Base-by-base conservation (phyloP, 2,888 invertebrate species). In the Phania funesta region DNA sequence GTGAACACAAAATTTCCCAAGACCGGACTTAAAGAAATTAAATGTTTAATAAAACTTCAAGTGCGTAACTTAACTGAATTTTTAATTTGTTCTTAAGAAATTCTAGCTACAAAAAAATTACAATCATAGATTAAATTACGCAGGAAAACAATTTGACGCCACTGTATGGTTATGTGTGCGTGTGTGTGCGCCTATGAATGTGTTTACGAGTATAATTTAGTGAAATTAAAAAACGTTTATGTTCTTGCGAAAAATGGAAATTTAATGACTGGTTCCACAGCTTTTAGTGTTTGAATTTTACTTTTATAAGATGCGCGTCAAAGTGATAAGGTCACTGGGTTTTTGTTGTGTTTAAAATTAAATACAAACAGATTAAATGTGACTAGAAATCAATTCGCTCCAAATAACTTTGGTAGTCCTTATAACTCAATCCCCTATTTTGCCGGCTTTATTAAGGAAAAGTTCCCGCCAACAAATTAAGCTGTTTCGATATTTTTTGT, bases 81-180 rank as follows among this genome's bases (percentile, higher is more conserved):
- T n/a, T n/a, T n/a, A n/a, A n/a, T 6, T 52, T 32, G 32, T 48
- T 64, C 62, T 26, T 62, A 46, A 26, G 70, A 62, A 77, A 56
- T 26, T 41, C 22, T 29, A 48, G 6, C 3, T 29, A 52, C 22
- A 70, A 54, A 60, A 50, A 52, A 44, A 56, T 22, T 46, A 26
- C 24, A 35, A 29, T 65, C 60, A 24, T 44, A 26, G 35, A 52
- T 77, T 62, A 56, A 64, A 46, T 77, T 77, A 64, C 68, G 13
- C 16, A 35, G 22, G 35, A 46, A 16, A 13, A 46, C 46, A 35
- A 29, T 9, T 62, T 54, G 60, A 62, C 62, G 62, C 56, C 58
- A 58, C 13, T 24, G 13, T 13, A 38, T n/a, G 38, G 13, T 38
- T 18, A 5, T 0, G 1, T 7, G 18, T 9, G 5, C 16, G 4